Evolutionary conservation across 2,113 vertebrate genomes (phyloP).

Genomic region (Desmodus rotundus): DNA sequence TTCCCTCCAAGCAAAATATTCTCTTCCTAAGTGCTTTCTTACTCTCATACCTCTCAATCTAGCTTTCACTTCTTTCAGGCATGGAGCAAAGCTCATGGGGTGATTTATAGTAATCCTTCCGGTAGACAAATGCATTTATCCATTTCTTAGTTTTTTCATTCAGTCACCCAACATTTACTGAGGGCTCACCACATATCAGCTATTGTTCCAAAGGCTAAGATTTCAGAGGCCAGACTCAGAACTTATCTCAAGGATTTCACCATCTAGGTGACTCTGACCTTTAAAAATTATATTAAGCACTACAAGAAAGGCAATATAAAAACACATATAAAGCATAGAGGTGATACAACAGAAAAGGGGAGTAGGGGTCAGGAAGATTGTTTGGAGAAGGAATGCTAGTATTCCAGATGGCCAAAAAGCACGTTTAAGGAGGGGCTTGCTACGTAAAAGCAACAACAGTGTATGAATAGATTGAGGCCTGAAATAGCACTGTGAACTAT

Average conservation of each 20-base stretch:
- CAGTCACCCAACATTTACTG: not conserved
- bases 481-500: not conserved
- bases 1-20: not conserved
- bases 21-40: not conserved
- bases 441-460: not conserved
- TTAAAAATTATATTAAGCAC: not conserved
- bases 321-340: not conserved
- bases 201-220: not conserved
- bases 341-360: not conserved
- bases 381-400: not conserved
- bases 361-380: not conserved
- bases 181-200: not conserved
- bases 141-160: not conserved
- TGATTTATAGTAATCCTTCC: not conserved
- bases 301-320: not conserved
- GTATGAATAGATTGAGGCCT: not conserved
- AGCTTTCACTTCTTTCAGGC: not conserved
- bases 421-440: not conserved
- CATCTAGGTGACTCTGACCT: not conserved
- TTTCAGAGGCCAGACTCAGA: not conserved
- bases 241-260: not conserved
- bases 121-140: not conserved
- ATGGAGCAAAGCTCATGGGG: not conserved
- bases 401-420: not conserved
- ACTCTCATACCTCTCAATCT: not conserved